Evolutionary conservation across 2,888 invertebrate species (phyloP).

Genomic region (Hyalella azteca): DNA sequence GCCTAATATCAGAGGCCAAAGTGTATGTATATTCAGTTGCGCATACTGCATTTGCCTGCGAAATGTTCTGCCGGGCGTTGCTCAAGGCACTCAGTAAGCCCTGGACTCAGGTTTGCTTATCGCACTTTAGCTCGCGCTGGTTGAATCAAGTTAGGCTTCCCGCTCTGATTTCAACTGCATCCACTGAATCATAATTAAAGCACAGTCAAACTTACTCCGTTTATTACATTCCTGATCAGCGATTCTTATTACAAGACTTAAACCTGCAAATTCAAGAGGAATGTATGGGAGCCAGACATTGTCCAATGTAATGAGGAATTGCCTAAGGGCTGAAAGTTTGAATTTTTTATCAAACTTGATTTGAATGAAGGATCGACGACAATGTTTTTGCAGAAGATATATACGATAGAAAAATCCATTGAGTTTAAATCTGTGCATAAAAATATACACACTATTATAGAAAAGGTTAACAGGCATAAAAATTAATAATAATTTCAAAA

Average conservation of each 20-base stretch:
- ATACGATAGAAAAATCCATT: no score
- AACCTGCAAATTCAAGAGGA: no score
- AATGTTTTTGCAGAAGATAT: no score
- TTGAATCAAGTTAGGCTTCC: neutral
- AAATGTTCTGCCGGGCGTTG: neutral
- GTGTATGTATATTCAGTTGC: slow-evolving; percentile 12
- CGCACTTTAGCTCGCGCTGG: neutral
- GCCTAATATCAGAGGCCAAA: neutral
- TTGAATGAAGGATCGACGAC: no score
- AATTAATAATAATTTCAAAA: no score
- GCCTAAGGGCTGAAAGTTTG: no score
- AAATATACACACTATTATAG: no score
- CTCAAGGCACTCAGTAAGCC: neutral
- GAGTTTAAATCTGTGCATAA: no score
- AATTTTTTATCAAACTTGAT: no score
- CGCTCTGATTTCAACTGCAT: neutral
- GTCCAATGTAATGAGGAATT: no score
- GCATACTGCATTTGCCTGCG: slow-evolving; percentile 6
- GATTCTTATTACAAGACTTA: neutral
- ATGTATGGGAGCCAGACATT: no score
- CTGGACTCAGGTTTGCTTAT: neutral
- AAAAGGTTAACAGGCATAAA: no score
- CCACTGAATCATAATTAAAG: slow-evolving; percentile 31
- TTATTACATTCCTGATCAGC: slow-evolving; percentile 28
- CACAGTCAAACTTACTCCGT: slow-evolving; percentile 30